Conservation (phyloP, 1,140 invertebrate species). For the Drosophila setifemur region DNA sequence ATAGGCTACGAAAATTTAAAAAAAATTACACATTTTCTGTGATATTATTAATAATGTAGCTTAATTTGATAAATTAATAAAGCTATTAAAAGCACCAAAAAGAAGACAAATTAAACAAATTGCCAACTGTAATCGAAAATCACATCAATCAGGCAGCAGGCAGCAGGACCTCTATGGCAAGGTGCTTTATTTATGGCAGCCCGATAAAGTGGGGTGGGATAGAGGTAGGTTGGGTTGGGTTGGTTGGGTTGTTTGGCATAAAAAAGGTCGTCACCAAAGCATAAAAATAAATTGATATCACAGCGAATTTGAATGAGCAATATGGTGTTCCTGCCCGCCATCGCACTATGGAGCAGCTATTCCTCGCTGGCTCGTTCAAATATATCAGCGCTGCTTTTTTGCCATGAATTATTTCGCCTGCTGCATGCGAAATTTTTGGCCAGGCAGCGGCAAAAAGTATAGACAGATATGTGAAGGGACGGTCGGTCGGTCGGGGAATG, state of each 20-base stretch:
- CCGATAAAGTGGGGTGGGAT: not conserved
- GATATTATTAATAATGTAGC: conserved; percentile 52
- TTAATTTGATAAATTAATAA: conserved; percentile 65
- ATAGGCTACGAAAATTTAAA: too few species aligned
- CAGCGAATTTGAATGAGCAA: conserved; percentile 66
- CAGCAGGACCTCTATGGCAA: not conserved
- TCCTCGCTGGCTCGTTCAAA: conserved; percentile 13
- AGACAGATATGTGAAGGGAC: too few species aligned
- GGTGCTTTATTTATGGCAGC: conserved; percentile 27
- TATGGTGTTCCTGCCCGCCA: not conserved
- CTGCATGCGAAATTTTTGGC: conserved; percentile 68
- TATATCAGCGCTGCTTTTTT: conserved; percentile 52
- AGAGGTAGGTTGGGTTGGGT: not conserved
- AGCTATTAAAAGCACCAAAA: conserved; percentile 35
- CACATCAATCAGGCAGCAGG: conserved; percentile 48
- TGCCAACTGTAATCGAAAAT: conserved; percentile 53
- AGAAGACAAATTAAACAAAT: conserved; percentile 46
- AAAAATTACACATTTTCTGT: too few species aligned
- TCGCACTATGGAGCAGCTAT: not conserved
- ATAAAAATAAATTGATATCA: conserved; percentile 76
- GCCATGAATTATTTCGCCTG: conserved; percentile 66
- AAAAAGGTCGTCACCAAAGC: conserved; percentile 36
- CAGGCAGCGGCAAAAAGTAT: conserved; percentile 37
- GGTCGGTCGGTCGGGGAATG: conserved; percentile 42
- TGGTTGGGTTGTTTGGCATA: not conserved